These are phyloP conservation scores for Cheilosia urbana DNA, from an alignment of 2,888 invertebrate genomes.

Conservation along the genomic window DNA sequence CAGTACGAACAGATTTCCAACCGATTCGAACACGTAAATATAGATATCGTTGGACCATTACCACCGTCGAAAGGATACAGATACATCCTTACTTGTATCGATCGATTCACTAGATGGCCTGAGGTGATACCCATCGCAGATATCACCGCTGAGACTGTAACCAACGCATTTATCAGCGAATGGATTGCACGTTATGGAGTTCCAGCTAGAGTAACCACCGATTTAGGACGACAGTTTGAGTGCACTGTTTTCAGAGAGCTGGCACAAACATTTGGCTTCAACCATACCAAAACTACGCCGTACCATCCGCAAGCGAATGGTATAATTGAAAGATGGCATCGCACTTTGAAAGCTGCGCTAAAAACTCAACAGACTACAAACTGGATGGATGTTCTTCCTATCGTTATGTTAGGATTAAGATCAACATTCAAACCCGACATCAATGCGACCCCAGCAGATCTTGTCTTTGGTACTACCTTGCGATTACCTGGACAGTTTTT, in stretches of 20 bases:
- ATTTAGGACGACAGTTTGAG: conserved; percentile 48
- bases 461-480: conserved; percentile 78
- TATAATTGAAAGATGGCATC: conserved; percentile 48
- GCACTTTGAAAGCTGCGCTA: conserved; percentile 61
- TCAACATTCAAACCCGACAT: conserved; percentile 75
- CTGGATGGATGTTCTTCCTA: conserved; percentile 37
- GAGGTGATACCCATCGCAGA: conserved; percentile 21
- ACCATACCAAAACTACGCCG: conserved; percentile 52
- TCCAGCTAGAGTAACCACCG: conserved; percentile 39
- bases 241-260: conserved; percentile 43
- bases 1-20: too few relatives aligned
- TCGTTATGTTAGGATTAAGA: conserved; percentile 47
- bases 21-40: too few relatives aligned
- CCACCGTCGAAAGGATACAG: not conserved
- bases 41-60: not conserved
- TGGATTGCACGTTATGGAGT: conserved; percentile 54
- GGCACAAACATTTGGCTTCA: conserved; percentile 36
- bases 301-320: conserved; percentile 40
- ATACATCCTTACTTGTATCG: conserved; percentile 16
- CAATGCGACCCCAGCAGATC: conserved; percentile 77
- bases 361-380: conserved; percentile 59
- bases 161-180: not conserved
- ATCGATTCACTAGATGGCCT: conserved; percentile 17
- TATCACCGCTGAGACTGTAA: conserved; percentile 25
- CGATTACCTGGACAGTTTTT: conserved; percentile 42